Evolutionary conservation across 1,140 invertebrate species (phyloP), one percentile per base, ranked within the genome.

Genomic region (Leguminivora glycinivorella): DNA sequence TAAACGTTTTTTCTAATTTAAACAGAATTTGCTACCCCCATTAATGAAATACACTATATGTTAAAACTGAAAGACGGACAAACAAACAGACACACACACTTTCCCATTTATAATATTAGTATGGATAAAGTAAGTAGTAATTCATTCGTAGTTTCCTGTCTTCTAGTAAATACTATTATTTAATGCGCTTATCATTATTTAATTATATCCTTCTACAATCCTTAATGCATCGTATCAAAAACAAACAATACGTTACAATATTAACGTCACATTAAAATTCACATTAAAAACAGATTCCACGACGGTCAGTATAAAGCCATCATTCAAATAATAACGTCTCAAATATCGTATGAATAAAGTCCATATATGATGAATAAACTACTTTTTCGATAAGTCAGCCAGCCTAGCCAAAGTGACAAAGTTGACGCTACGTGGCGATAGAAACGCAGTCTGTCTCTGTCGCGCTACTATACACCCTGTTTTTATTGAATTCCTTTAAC

Each of bases 201-300:
- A 52, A 52, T 52, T 52, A 22, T 52, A 52, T 9, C 47, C 7
- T 52, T 22, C 47, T 17, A 52, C 47, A 22, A 52, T 22, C 47
- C n/a, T 52, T 52, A 52, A 52, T 52, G 47, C 14, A 19, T 52
- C 17, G 17, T 22, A 52, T 52, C 47, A 52, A 52, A 52, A 52
- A 72, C 72, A 75, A 52, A 73, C 76, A 75, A 75, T 63, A 63
- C 58, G 19, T 29, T 31, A 52, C 19, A 52, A 52, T 52, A 52
- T 52, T 52, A 52, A 52, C 22, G 47, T 22, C 17, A 19, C n/a
- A n/a, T n/a, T n/a, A n/a, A n/a, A n/a, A 52, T n/a, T 63, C 58
- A 25, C 58, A 63, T 63, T 63, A 63, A 63, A 63, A 63, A 63
- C 58, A 31, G 58, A 63, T 63, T 63, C 26, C 58, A 63, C 26